Conservation (phyloP, 2,113 vertebrate genomes). For the Leptobrachium leishanense region DNA sequence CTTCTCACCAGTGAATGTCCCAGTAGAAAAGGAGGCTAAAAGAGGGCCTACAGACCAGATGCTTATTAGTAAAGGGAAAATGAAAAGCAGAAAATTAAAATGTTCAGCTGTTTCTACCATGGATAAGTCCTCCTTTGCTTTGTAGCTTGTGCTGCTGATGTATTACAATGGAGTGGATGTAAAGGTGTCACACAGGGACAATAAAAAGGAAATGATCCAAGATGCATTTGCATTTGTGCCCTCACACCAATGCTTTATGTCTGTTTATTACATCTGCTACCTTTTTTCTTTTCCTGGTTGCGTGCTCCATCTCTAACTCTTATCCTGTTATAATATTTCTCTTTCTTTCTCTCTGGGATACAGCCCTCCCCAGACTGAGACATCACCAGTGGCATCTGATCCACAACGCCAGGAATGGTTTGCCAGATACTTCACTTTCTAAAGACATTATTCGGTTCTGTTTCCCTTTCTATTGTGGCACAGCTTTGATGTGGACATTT, state of each 20-base stretch:
- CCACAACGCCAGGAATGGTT: slow-evolving; percentile 97
- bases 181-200: slow-evolving; percentile 50
- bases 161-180: slow-evolving; percentile 63
- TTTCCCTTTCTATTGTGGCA: slow-evolving; percentile 59
- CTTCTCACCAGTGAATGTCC: slow-evolving; percentile 55
- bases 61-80: too few species aligned
- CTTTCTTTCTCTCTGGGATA: slow-evolving; percentile 63
- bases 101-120: neutral
- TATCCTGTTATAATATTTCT: slow-evolving; percentile 55
- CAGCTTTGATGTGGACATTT: slow-evolving; percentile 60
- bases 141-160: slow-evolving; percentile 59
- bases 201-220: slow-evolving; percentile 30
- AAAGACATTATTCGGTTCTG: slow-evolving; percentile 61
- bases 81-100: too few species aligned
- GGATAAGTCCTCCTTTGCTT: slow-evolving; percentile 35
- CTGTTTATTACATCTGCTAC: slow-evolving; percentile 46
- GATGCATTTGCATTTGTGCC: slow-evolving; percentile 40
- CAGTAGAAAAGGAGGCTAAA: slow-evolving; percentile 56
- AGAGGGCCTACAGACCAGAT: slow-evolving; percentile 19
- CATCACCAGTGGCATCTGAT: slow-evolving; percentile 83
- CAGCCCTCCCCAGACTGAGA: slow-evolving; percentile 95
- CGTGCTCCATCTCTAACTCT: slow-evolving; percentile 37
- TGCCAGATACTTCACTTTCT: slow-evolving; percentile 98
- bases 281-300: slow-evolving; percentile 11
- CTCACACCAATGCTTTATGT: slow-evolving; percentile 37